Base-by-base conservation (phyloP, 2,113 vertebrate species). In the Eubucco bourcierii region DNA sequence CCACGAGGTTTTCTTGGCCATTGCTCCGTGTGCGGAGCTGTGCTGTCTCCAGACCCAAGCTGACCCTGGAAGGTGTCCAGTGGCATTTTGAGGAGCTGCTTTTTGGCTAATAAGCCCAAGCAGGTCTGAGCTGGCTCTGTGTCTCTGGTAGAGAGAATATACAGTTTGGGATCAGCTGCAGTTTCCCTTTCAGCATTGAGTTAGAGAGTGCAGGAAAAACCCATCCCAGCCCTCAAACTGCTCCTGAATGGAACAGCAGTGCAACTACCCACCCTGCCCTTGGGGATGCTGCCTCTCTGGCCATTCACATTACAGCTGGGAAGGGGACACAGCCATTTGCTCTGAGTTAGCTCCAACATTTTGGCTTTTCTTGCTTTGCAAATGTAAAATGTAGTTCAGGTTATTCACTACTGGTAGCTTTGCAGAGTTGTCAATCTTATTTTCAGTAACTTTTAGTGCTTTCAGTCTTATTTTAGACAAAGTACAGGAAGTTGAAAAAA, bases 1-100 rank as follows among this genome's bases (percentile, higher is more conserved):
- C 72, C 34, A 3, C 0, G 1, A 87, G 46, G 67, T 71, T 91
- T 91, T 86, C 84, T 41, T 87, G 94, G 87, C 79, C 79, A 39
- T 23, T 0, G 0, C 68, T 95, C 59, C 20, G 24, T 15, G 66
- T 0, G 0, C 34, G 87, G 71, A 92, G 77, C 34, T 3, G 5
- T 41, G 68, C 56, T 87, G 93, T 82, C 67, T 93, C 64, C 84
- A 94, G 87, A 74, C 90, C 90, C 91, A 93, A 9, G 60, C 87
- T 87, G 90, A 74, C 75, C 82, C 81, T 95, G 94, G 94, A 80
- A 80, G 34, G 34, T 16, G 16, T 94, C 91, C 94, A 96, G 90
- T 4, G 1, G 46, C 4, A 2, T 84, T 83, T 95, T 90, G 93
- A 33, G 0, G 68, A 80, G 65, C 73, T 83, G 53, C 1, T 1